These are phyloP conservation scores for Naso thynnoides DNA, from an alignment of 2,797 vertebrate species.

Conservation along the genomic window DNA sequence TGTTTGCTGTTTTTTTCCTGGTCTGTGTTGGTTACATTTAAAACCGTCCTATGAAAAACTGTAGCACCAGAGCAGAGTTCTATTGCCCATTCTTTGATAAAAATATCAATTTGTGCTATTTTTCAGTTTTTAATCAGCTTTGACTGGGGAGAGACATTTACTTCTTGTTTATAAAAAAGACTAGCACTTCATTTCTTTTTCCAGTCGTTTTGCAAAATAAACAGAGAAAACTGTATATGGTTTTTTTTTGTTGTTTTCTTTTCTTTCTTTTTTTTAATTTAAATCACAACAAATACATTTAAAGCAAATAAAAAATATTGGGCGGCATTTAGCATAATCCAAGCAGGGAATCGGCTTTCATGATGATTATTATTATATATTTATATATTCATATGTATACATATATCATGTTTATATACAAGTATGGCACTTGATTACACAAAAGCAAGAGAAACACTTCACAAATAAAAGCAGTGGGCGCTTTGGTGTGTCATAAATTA, in stretches of 20 bases:
- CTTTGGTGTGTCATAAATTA: slow-evolving; percentile 89
- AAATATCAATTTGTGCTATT: slow-evolving; percentile 84
- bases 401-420: slow-evolving; percentile 87
- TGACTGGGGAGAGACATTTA: slow-evolving; percentile 73
- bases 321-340: slow-evolving; percentile 86
- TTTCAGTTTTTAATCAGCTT: slow-evolving; percentile 72
- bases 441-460: slow-evolving; percentile 84
- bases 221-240: slow-evolving; percentile 74
- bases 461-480: slow-evolving; percentile 88
- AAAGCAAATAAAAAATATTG: slow-evolving; percentile 79
- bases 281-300: slow-evolving; percentile 86
- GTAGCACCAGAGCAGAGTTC: slow-evolving; percentile 86
- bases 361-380: slow-evolving; percentile 86
- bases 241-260: slow-evolving; percentile 6
- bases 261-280: slow-evolving; percentile 65
- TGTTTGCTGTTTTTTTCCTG: slow-evolving; percentile 64
- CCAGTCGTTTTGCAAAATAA: slow-evolving; percentile 82
- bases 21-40: slow-evolving; percentile 81
- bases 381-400: slow-evolving; percentile 84
- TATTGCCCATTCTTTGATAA: slow-evolving; percentile 80
- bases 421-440: slow-evolving; percentile 91
- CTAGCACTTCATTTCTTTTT: slow-evolving; percentile 80
- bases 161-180: slow-evolving; percentile 71
- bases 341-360: slow-evolving; percentile 87
- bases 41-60: slow-evolving; percentile 83